Evolutionary conservation across 2,113 vertebrate genomes (phyloP).

Genomic region (Forbesichthys agassizii): DNA sequence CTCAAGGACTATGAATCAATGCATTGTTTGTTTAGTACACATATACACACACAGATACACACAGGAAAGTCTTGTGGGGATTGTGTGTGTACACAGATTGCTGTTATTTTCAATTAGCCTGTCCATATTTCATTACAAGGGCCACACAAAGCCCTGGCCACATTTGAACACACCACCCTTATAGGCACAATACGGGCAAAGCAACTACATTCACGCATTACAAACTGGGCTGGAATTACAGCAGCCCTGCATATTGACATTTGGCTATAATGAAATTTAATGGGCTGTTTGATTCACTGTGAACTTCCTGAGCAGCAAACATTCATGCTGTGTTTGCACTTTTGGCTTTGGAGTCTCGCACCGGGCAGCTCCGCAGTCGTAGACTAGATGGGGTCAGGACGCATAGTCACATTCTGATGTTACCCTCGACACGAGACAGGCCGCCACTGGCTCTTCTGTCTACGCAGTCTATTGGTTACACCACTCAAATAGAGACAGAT

Average conservation of each 20-base stretch:
- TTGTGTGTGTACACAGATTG: slow-evolving; percentile 40
- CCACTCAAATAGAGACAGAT: slow-evolving; percentile 5
- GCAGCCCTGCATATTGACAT: slow-evolving; percentile 10
- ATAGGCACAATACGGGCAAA: slow-evolving; percentile 11
- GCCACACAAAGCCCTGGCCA: slow-evolving; percentile 9
- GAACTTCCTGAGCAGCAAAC: slow-evolving; percentile 9
- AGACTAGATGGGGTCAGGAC: slow-evolving; percentile 10
- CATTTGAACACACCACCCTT: neutral
- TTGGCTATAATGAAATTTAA: slow-evolving; percentile 28
- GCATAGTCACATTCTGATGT: slow-evolving; percentile 24
- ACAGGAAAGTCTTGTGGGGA: slow-evolving; percentile 25
- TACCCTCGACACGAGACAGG: slow-evolving; percentile 33
- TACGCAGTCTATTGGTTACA: slow-evolving; percentile 42
- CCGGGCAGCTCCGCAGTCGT: slow-evolving; percentile 1
- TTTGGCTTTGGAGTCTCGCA: neutral
- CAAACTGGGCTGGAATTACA: slow-evolving; percentile 5
- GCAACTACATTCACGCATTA: neutral
- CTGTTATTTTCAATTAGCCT: slow-evolving; percentile 41
- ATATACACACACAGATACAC: slow-evolving; percentile 16
- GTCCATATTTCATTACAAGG: slow-evolving; percentile 35
- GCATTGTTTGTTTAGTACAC: neutral
- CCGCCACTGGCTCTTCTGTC: slow-evolving; percentile 22
- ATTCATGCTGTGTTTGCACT: neutral
- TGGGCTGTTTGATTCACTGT: slow-evolving; percentile 17
- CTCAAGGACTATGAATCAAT: slow-evolving; percentile 33